Conservation (phyloP, 2,888 invertebrate genomes). For the Caenorhabditis drosophilae region DNA sequence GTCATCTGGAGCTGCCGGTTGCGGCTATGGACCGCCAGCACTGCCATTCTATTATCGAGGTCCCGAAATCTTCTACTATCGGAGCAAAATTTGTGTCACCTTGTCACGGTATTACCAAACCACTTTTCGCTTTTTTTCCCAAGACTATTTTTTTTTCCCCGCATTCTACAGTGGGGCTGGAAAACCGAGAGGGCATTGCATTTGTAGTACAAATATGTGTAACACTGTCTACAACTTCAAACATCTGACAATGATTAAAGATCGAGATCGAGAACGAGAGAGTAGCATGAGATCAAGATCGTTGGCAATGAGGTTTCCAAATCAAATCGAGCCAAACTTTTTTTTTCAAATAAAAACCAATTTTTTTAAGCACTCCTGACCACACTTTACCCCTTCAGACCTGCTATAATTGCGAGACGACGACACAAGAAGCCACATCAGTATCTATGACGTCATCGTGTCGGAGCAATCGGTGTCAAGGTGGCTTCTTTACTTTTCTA, state of each 20-base stretch:
- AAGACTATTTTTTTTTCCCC: constrained; percentile 1
- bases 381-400: constrained; percentile 38
- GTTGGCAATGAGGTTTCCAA: constrained; percentile 12
- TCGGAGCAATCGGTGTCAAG: constrained; percentile 57
- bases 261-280: constrained; percentile 18
- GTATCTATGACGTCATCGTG: constrained; percentile 59
- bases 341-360: not conserved
- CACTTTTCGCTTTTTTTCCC: not conserved
- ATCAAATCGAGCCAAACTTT: not conserved
- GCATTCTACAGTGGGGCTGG: constrained; percentile 48
- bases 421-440: constrained; percentile 53
- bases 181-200: constrained; percentile 59
- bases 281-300: constrained; percentile 39
- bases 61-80: constrained; percentile 56
- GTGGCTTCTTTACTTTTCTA: no score
- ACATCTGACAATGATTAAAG: constrained; percentile 1
- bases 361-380: constrained; percentile 24
- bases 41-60: constrained; percentile 65
- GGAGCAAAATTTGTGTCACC: constrained; percentile 61
- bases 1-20: constrained; percentile 61
- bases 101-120: constrained; percentile 56
- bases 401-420: constrained; percentile 64
- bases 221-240: constrained; percentile 20
- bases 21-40: constrained; percentile 66
- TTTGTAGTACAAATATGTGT: constrained; percentile 58